Conservation (phyloP, 2,888 invertebrate species). For the Eristalis tenax region DNA sequence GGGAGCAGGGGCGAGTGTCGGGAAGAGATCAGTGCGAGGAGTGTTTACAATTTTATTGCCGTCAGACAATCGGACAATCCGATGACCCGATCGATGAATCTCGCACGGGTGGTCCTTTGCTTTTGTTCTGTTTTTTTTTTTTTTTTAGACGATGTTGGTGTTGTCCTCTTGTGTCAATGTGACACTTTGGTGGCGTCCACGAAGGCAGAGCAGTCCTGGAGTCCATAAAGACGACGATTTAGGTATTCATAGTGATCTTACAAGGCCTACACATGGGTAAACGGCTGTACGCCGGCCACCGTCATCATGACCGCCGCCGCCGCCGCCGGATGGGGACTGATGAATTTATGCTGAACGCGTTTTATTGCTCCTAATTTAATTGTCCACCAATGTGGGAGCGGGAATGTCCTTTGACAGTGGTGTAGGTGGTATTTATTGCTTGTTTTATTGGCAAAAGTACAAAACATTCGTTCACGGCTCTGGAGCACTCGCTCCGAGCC, state of each 20-base stretch:
- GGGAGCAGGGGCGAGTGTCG: background rate
- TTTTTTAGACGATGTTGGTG: background rate
- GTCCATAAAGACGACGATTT: slow-evolving; percentile 44
- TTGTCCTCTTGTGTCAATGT: slow-evolving; percentile 57
- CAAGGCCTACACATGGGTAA: slow-evolving; percentile 41
- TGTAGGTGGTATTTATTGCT: slow-evolving; percentile 67
- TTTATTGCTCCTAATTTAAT: slow-evolving; percentile 72
- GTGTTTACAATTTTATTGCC: slow-evolving; percentile 69
- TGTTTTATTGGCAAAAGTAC: slow-evolving; percentile 57
- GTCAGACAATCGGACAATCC: slow-evolving; percentile 54
- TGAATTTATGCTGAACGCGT: slow-evolving; percentile 63
- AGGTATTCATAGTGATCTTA: slow-evolving; percentile 55
- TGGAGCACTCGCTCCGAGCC: slow-evolving; percentile 11
- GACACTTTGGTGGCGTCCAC: slow-evolving; percentile 53
- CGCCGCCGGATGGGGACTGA: slow-evolving; percentile 28
- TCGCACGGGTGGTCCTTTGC: slow-evolving; percentile 59
- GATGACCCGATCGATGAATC: slow-evolving; percentile 60
- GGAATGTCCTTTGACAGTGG: slow-evolving; percentile 64
- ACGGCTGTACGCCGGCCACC: background rate
- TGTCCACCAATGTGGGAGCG: slow-evolving; percentile 39
- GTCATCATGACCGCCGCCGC: background rate
- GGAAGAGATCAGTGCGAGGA: slow-evolving; percentile 52
- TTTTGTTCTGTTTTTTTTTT: slow-evolving; percentile 4
- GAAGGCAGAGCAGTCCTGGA: background rate
- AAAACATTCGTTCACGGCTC: slow-evolving; percentile 25